Evolutionary conservation across 2,113 vertebrate species (phyloP).

Genomic region (Leptodactylus fuscus): DNA sequence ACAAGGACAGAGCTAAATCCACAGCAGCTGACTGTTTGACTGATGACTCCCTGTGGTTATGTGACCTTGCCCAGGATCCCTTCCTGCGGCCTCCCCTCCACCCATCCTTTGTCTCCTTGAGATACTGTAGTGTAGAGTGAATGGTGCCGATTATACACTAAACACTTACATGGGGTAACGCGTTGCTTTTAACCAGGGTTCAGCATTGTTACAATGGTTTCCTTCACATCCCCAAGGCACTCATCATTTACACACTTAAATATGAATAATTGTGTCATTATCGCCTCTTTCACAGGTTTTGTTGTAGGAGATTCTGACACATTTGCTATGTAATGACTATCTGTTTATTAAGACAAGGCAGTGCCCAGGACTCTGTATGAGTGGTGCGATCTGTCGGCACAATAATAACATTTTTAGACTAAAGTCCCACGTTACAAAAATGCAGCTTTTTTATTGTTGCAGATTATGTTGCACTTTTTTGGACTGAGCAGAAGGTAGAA

Average conservation of each 20-base stretch:
- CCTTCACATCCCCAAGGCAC: neutral
- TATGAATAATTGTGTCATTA: conserved; percentile 39
- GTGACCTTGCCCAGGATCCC: conserved; percentile 47
- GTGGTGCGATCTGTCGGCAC: neutral
- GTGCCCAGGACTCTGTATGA: neutral
- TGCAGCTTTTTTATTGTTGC: too few species aligned
- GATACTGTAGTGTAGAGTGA: conserved; percentile 46
- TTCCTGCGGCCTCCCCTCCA: conserved; percentile 20
- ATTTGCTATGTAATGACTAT: neutral
- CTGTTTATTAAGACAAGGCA: conserved; percentile 21
- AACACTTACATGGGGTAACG: neutral
- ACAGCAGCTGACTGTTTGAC: conserved; percentile 58
- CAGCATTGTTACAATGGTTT: conserved; percentile 23
- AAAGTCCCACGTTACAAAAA: too few species aligned
- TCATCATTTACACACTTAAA: neutral
- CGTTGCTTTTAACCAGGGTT: conserved; percentile 13
- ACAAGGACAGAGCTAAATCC: conserved; percentile 51
- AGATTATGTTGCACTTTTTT: too few species aligned
- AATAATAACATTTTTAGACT: neutral
- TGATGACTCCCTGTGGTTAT: conserved; percentile 58
- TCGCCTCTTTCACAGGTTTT: neutral
- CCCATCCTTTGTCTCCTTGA: conserved; percentile 50
- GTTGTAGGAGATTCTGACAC: neutral
- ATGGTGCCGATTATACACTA: conserved; percentile 14
- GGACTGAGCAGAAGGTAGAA: too few species aligned